These are phyloP conservation scores for Fistularia tabacaria DNA, from an alignment of 2,797 vertebrate genomes.

Conservation along the genomic window DNA sequence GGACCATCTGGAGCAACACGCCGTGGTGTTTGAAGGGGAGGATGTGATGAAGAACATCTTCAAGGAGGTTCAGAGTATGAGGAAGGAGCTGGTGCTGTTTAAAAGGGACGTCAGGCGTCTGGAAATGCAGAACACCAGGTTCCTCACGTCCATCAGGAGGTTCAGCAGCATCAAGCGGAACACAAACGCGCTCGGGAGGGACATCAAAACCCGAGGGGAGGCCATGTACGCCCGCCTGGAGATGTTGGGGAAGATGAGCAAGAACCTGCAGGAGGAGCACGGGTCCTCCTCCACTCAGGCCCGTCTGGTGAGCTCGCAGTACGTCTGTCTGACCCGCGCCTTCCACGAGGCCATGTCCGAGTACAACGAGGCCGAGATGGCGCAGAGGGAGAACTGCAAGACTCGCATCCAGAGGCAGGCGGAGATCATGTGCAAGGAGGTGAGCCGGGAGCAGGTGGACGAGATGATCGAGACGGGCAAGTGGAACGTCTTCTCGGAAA, in stretches of 20 bases:
- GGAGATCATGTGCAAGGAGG: conserved; percentile 94
- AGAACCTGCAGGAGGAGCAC: conserved; percentile 73
- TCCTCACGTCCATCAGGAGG: conserved; percentile 93
- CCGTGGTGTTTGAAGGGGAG: conserved; percentile 83
- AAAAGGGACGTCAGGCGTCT: conserved; percentile 83
- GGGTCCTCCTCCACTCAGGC: conserved; percentile 76
- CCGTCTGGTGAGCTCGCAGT: conserved; percentile 83
- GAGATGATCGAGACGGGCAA: conserved; percentile 95
- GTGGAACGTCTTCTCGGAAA: conserved; percentile 93
- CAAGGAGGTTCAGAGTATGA: conserved; percentile 81
- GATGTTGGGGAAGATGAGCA: conserved; percentile 72
- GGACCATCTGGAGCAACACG: conserved; percentile 48
- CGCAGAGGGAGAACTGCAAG: conserved; percentile 92
- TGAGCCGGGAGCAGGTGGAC: conserved; percentile 89
- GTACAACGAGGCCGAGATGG: conserved; percentile 89
- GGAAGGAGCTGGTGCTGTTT: conserved; percentile 82
- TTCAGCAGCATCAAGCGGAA: conserved; percentile 98
- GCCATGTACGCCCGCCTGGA: conserved; percentile 82
- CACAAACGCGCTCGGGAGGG: conserved; percentile 86
- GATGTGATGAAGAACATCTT: conserved; percentile 81
- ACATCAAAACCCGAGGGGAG: conserved; percentile 88
- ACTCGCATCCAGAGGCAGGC: conserved; percentile 92
- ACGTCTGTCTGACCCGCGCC: conserved; percentile 73
- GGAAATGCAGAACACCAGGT: conserved; percentile 88
- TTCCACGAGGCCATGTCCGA: conserved; percentile 88